Percentiles rank a stretch among this genome's conserved stretches.
These are phyloP conservation scores for Spicauda simplicius DNA, from an alignment of 2,888 invertebrate species.

Conservation along the genomic window DNA sequence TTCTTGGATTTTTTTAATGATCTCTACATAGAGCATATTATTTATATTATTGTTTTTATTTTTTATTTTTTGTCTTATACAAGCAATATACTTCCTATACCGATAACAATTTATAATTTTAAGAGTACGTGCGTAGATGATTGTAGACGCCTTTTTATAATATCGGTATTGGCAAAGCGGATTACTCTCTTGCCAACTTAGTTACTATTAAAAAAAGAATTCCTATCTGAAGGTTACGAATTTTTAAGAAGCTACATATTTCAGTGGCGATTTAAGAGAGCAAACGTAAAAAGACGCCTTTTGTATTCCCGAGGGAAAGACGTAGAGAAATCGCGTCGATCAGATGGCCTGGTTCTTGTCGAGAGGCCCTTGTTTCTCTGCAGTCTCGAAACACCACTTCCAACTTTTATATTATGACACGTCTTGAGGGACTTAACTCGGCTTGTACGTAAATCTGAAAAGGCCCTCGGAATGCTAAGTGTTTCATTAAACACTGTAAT, in stretches of 20 bases:
- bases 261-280: slow-evolving; percentile 27
- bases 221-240: neutral
- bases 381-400: slow-evolving; percentile 54
- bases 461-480: slow-evolving; percentile 18
- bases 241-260: slow-evolving; percentile 22
- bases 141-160: no score
- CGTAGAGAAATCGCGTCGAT: slow-evolving; percentile 51
- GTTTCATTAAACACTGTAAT: slow-evolving; percentile 14
- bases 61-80: no score
- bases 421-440: slow-evolving; percentile 50
- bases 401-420: slow-evolving; percentile 59
- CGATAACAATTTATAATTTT: no score
- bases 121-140: no score
- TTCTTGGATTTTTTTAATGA: no score
- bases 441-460: slow-evolving; percentile 6
- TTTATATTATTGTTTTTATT: no score
- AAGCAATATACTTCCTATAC: no score
- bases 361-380: slow-evolving; percentile 54
- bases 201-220: neutral
- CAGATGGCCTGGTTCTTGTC: slow-evolving; percentile 62
- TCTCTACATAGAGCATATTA: no score
- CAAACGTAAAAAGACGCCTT: slow-evolving; percentile 28
- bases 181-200: no score
- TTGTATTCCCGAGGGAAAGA: slow-evolving; percentile 34
- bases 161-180: no score